Base-by-base conservation (phyloP, 2,888 invertebrate genomes). In the Thecophora atra region DNA sequence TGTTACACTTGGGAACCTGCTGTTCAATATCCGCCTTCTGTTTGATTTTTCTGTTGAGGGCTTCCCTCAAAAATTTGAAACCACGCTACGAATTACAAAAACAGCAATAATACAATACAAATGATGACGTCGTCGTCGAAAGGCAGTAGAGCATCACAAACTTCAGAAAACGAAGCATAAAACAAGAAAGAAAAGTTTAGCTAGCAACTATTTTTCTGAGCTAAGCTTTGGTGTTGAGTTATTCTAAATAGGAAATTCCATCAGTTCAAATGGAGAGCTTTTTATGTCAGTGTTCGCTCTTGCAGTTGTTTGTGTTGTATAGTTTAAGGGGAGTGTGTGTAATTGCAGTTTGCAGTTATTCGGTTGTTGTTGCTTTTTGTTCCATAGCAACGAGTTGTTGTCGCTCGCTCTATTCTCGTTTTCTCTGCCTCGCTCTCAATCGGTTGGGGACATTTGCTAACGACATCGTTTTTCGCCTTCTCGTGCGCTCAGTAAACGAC, bases 31-130 rank as follows among this genome's bases (percentile, higher is more conserved):
- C 54, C 54, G 24, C 47, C 47, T 47, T 2, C 28, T 8, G 58
- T 58, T 28, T 28, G 28, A 1, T 15, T 28, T 58, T 15, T 28
- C 4, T 13, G 24, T 21, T 26, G 28, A 17, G 58, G 58, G 58
- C 58, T 58, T 58, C 28, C 58, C 58, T 58, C 15, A 58, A 58
- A 58, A 4, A 15, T 28, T 4, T 28, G 24, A 58, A 58, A 56
- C 4, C 37, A 28, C 28, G 3, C 58, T 58, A 58, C 8, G 58
- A 58, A 26, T 58, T 17, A 28, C 58, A 56, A 56, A 0, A 56
- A n/a, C 24, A 56, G 24, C 47, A 47, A 15, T 47, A 47, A n/a
- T 11, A 21, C 13, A 15, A 58, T 58, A 26, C 28, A 58, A 58
- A 54, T 54, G 26, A 28, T 58, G 28, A 58, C 28, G 58, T 28